Conservation (phyloP, 2,888 invertebrate species). For the Ormyrus pomaceus region DNA sequence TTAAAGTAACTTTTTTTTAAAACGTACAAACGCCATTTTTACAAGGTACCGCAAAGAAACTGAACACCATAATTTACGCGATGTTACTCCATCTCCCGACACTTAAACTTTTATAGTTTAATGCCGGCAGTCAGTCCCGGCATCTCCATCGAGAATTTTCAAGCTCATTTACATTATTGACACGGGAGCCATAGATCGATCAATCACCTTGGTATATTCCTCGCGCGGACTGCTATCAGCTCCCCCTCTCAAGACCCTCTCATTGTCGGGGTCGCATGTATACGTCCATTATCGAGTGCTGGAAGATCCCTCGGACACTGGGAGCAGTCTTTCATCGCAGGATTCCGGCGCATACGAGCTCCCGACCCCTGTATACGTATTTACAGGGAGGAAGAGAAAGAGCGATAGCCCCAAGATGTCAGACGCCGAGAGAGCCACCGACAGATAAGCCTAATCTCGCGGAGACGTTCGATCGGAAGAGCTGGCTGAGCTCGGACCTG, state of each 20-base stretch:
- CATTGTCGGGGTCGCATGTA: slow-evolving; percentile 9
- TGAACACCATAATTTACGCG: no score
- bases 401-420: slow-evolving; percentile 6
- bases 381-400: background rate
- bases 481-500: slow-evolving; percentile 4
- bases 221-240: no score
- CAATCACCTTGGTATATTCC: slow-evolving; percentile 31
- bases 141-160: slow-evolving; percentile 19
- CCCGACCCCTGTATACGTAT: background rate
- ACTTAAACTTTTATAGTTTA: background rate
- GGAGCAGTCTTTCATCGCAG: slow-evolving; percentile 21
- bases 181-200: slow-evolving; percentile 14
- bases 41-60: no score
- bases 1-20: no score
- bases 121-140: background rate
- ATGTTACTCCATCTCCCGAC: background rate
- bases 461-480: slow-evolving; percentile 48
- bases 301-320: slow-evolving; percentile 23
- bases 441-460: slow-evolving; percentile 54
- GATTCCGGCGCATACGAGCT: background rate
- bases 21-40: no score
- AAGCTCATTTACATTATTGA: slow-evolving; percentile 41
- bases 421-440: background rate
- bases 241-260: slow-evolving; percentile 10
- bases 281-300: slow-evolving; percentile 38